A percentile compares a stretch with the other conserved stretches of the same genome.
phyloP scores from a whole-genome alignment of 2,888 invertebrate genomes.

The Callyntrura guangdongensis region DNA sequence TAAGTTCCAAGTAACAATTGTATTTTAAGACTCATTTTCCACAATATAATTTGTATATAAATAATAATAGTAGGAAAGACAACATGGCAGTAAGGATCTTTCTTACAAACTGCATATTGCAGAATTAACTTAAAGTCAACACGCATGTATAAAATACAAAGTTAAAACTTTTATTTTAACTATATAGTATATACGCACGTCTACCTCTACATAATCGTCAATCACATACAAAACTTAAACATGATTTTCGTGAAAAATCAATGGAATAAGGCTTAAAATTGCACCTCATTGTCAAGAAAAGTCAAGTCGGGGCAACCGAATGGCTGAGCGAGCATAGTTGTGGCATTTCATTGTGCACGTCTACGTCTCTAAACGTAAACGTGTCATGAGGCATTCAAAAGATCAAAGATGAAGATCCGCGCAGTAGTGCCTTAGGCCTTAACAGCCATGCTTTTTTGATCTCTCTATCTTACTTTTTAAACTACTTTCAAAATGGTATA shows the following conservation, averaged over 20 bases:
- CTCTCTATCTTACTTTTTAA: background rate
- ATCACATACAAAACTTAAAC: background rate
- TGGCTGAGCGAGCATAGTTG: background rate
- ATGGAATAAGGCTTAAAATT: slow-evolving; percentile 1
- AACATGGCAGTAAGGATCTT: too few species aligned
- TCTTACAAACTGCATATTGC: too few species aligned
- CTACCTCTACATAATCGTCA: background rate
- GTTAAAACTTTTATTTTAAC: background rate
- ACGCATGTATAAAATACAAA: too few species aligned
- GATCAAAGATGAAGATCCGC: slow-evolving; percentile 25
- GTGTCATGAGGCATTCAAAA: background rate
- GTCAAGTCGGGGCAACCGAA: slow-evolving; percentile 18
- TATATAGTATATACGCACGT: too few species aligned
- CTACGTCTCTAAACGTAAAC: too few species aligned
- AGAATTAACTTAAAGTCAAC: too few species aligned
- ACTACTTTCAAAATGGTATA: background rate
- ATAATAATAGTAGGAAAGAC: too few species aligned
- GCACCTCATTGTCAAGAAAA: slow-evolving; percentile 30
- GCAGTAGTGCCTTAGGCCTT: background rate
- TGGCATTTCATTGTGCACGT: background rate
- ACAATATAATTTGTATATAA: too few species aligned
- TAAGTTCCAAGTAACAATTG: too few species aligned
- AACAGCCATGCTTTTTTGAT: background rate
- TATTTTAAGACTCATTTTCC: too few species aligned
- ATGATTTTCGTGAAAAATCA: slow-evolving; percentile 35